Base-by-base conservation (phyloP, 2,888 invertebrate species). In the Bombylius discolor region DNA sequence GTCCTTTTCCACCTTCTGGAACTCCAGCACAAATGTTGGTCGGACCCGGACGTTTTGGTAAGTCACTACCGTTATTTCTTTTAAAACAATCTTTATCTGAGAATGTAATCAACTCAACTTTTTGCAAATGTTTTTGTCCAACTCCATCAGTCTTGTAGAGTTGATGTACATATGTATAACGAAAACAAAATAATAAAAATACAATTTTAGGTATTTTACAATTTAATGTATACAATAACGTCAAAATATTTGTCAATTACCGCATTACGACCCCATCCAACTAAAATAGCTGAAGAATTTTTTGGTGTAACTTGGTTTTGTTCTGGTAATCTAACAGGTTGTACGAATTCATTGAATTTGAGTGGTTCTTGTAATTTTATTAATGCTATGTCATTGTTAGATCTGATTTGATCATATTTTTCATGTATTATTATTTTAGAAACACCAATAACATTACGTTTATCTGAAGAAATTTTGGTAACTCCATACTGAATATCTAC, bases 1-100 rank as follows among this genome's bases (percentile, higher is more conserved):
- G 76, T 4, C 77, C 77, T 61, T 68, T 73, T 6, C 76, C 76
- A 12, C 76, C 77, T 55, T 69, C 70, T 1, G 69, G 67, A 12
- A 74, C 64, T 4, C 76, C 76, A 4, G 74, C 76, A 60, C 77
- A 77, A 45, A 77, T 64, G 59, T 76, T 73, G n/a, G 67, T 69
- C n/a, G n/a, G n/a, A n/a, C n/a, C n/a, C 1, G 55, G 44, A 56
- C 71, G 67, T 33, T 70, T 65, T 51, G n/a, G n/a, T n/a, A n/a
- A n/a, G n/a, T n/a, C n/a, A n/a, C 64, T 62, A 0, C 61, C 57
- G 47, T 67, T 62, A 53, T 73, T 71, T 0, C 66, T 65, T 5
- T 61, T 59, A 14, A 64, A 65, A 60, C 77, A 77, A 58, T 72
- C 71, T 55, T 75, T 69, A 51, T 42, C 4, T 11, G 70, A 64